These are phyloP conservation scores for Apocheima hispidaria DNA, from an alignment of 2,888 invertebrate genomes.

Conservation along the genomic window DNA sequence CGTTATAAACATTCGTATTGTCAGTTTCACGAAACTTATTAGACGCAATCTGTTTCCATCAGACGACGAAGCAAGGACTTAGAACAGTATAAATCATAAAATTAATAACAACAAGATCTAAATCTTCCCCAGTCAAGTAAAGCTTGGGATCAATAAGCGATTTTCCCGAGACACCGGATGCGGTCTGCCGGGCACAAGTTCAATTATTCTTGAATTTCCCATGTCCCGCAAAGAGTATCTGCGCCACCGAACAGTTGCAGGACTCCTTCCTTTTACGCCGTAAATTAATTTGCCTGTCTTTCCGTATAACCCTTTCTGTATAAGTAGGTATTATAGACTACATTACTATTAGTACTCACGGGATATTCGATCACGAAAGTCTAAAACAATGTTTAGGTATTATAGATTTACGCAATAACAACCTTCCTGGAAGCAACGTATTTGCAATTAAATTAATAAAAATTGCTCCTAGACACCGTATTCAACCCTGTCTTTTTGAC, in stretches of 20 bases:
- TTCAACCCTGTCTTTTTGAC: slow-evolving; percentile 29
- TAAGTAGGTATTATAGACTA: neutral
- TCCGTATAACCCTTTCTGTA: neutral
- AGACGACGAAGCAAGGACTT: neutral
- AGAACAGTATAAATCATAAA: slow-evolving; percentile 18
- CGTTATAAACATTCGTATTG: neutral
- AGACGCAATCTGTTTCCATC: neutral
- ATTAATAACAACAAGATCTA: slow-evolving; percentile 18
- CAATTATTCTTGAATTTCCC: slow-evolving; percentile 82
- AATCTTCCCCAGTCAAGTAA: slow-evolving; percentile 43
- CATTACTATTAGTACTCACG: too few species aligned
- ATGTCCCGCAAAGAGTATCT: slow-evolving; percentile 55
- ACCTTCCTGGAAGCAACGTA: too few species aligned
- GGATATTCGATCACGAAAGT: too few species aligned
- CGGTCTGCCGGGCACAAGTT: slow-evolving; percentile 74
- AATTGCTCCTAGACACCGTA: neutral
- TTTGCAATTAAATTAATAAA: too few species aligned
- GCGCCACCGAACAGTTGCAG: slow-evolving; percentile 41
- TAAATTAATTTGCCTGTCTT: slow-evolving; percentile 24
- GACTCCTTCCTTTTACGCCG: slow-evolving; percentile 52
- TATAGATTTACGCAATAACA: too few species aligned
- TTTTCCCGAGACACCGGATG: slow-evolving; percentile 78
- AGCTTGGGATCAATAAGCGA: slow-evolving; percentile 75
- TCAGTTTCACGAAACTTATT: neutral
- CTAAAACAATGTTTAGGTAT: too few species aligned